Conservation (phyloP, 2,888 invertebrate genomes). For the Mesorhabditis spiculigera region DNA sequence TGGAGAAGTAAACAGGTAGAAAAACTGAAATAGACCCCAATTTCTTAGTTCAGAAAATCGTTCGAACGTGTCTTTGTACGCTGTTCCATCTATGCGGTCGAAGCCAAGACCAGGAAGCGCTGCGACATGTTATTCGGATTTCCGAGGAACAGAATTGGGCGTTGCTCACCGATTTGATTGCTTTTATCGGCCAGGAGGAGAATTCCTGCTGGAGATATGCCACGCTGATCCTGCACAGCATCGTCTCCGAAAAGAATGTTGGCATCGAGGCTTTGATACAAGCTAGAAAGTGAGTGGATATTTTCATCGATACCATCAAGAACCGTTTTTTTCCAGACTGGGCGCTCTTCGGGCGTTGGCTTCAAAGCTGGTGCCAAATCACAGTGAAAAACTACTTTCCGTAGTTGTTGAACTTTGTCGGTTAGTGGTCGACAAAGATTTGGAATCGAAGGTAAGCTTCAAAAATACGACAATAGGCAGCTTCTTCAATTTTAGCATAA, state of each 20-base stretch:
- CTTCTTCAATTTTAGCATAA: slow-evolving; percentile 13
- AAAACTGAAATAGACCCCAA: not conserved
- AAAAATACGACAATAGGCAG: not conserved
- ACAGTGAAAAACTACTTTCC: slow-evolving; percentile 48
- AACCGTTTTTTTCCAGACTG: not conserved
- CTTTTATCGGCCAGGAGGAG: slow-evolving; percentile 20
- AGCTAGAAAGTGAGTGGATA: slow-evolving; percentile 12
- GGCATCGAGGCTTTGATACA: slow-evolving; percentile 19
- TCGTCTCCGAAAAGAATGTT: slow-evolving; percentile 36
- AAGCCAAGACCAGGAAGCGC: slow-evolving; percentile 35
- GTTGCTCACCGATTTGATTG: not conserved
- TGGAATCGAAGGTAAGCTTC: slow-evolving; percentile 34
- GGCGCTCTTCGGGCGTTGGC: slow-evolving; percentile 19
- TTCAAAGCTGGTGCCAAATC: slow-evolving; percentile 39
- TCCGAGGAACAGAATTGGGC: not conserved
- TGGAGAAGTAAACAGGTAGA: slow-evolving; percentile 24
- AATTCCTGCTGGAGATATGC: slow-evolving; percentile 49
- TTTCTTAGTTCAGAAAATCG: slow-evolving; percentile 31
- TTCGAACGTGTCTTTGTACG: slow-evolving; percentile 36
- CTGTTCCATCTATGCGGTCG: slow-evolving; percentile 46
- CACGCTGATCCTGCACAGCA: slow-evolving; percentile 46
- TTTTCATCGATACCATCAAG: not conserved
- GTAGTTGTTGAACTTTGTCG: slow-evolving; percentile 48
- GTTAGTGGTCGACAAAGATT: slow-evolving; percentile 38
- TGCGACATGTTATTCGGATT: slow-evolving; percentile 3